Evolutionary conservation across 2,797 vertebrate genomes (phyloP).

Genomic region (Cyprinella venusta): DNA sequence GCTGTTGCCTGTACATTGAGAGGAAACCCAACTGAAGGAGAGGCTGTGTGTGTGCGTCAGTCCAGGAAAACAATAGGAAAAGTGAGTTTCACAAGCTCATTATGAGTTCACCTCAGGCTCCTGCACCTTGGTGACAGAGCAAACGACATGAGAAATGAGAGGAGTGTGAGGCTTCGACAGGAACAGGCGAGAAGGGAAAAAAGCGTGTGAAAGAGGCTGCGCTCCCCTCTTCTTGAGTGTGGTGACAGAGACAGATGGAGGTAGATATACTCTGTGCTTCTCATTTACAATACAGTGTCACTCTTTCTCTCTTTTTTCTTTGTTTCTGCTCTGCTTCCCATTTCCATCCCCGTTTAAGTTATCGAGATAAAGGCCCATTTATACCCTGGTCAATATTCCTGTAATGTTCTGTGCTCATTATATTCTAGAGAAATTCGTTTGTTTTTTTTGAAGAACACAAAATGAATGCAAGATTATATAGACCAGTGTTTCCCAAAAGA

Average conservation of each 20-base stretch:
- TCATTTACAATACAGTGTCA: constrained; percentile 36
- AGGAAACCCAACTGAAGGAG: constrained; percentile 17
- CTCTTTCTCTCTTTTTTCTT: constrained; percentile 9
- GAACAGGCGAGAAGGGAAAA: constrained; percentile 37
- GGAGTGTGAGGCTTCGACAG: constrained; percentile 39
- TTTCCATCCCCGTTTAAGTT: neutral
- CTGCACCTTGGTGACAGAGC: constrained; percentile 51
- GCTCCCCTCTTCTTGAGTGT: constrained; percentile 16
- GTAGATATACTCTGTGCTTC: constrained; percentile 38
- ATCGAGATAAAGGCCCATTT: constrained; percentile 6
- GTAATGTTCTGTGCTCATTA: constrained; percentile 1
- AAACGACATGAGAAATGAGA: constrained; percentile 51
- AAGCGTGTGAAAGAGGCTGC: constrained; percentile 31
- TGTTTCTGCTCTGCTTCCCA: constrained; percentile 19
- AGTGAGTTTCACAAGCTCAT: constrained; percentile 54
- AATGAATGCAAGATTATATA: neutral
- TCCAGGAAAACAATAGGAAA: constrained; percentile 42
- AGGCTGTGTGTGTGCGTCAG: constrained; percentile 48
- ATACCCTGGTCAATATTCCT: constrained; percentile 2
- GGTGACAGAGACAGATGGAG: constrained; percentile 49
- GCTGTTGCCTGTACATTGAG: constrained; percentile 33
- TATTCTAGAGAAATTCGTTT: too few species aligned
- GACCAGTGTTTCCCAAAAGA: neutral
- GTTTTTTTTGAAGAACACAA: neutral
- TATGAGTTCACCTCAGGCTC: constrained; percentile 56